Base-by-base conservation (phyloP, 2,113 vertebrate genomes). In the Tetrao urogallus region DNA sequence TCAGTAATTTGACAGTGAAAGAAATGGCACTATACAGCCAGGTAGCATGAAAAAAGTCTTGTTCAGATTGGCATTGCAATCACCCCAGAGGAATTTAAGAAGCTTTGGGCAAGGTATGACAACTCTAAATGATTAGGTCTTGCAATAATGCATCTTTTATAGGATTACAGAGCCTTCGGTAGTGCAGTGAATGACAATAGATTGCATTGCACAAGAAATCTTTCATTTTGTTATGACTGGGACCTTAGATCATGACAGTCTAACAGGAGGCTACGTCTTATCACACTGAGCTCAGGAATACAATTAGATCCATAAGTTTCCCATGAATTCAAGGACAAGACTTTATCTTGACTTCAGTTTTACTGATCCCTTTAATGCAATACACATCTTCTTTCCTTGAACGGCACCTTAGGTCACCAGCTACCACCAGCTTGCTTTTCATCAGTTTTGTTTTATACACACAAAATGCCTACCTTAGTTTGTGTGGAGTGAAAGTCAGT, bases 91-190 rank as follows among this genome's bases (percentile, higher is more conserved):
- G 97, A 98, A 74, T 97, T 98, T 63, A 98, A 98, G 79, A 97
- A 97, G 91, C 96, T 99, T 47, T 98, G 98, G 97, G 70, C 82
- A 56, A 97, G 97, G 98, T 98, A 84, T 93, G 97, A 42, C 47
- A 88, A 19, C 15, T 38, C 67, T 61, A 63, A 65, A 60, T 21
- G 28, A 77, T 73, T 74, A 66, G 32, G 22, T 82, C 15, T 50
- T 57, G 24, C 42, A 70, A 22, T 13, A 24, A 19, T 24, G 54
- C 30, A 88, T 69, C 48, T 89, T 93, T 61, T 90, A 88, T 56
- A 63, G 50, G 21, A 88, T 86, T 79, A 72, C 34, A 65, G 65
- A 90, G n/a, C 32, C 50, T 82, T 71, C 45, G 50, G 32, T 25
- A 77, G 64, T 21, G 64, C 67, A 64, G 43, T 0, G 43, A 88